Evolutionary conservation across 2,797 vertebrate genomes (phyloP).

Genomic region (Scolopax bukidnonensis): DNA sequence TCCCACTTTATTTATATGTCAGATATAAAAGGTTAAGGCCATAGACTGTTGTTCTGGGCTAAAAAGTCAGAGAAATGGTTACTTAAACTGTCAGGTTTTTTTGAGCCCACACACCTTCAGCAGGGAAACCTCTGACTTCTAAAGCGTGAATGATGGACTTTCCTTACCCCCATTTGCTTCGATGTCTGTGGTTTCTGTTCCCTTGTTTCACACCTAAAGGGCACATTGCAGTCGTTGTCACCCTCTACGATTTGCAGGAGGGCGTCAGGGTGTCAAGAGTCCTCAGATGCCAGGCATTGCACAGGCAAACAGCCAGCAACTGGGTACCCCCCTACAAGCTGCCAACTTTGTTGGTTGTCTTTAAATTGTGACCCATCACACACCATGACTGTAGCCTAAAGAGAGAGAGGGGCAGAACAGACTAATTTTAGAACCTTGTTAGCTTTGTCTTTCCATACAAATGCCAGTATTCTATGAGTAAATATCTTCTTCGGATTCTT

Average conservation of each 20-base stretch:
- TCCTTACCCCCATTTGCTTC: background rate
- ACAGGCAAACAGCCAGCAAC: background rate
- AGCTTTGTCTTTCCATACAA: background rate
- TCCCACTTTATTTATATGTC: background rate
- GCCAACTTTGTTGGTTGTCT: background rate
- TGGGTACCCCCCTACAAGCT: background rate
- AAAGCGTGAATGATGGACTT: background rate
- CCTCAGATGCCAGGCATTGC: background rate
- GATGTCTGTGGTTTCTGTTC: background rate
- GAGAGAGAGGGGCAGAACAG: background rate
- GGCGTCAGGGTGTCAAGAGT: background rate
- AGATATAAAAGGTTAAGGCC: background rate
- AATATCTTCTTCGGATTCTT: background rate
- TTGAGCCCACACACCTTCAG: background rate
- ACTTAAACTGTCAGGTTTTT: background rate
- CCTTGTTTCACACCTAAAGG: background rate
- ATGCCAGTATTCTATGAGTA: background rate
- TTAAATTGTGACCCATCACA: background rate
- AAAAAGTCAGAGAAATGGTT: background rate
- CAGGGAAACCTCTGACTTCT: background rate
- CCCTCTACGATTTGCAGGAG: background rate
- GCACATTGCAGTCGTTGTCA: background rate
- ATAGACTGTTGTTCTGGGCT: background rate
- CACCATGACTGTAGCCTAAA: background rate
- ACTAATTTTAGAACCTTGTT: background rate